Conservation (phyloP, 2,888 invertebrate genomes). For the Acleris emargana region DNA sequence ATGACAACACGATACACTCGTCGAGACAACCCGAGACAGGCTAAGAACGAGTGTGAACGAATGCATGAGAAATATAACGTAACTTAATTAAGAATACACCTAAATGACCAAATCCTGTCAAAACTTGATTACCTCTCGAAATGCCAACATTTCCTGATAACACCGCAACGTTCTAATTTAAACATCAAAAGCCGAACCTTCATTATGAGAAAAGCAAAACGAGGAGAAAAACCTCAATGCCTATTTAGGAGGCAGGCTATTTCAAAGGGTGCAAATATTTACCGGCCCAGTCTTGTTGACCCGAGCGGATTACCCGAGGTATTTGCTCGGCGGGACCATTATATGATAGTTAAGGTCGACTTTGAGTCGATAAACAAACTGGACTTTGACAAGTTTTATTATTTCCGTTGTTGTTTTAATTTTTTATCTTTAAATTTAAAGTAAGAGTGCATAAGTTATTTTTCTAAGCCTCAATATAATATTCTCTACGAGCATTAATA, state of each 20-base stretch:
- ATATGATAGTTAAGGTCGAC: slow-evolving; percentile 1
- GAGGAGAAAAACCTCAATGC: slow-evolving; percentile 27
- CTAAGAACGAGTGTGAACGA: too few relatives aligned
- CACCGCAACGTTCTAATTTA: slow-evolving; percentile 10
- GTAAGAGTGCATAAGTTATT: too few relatives aligned
- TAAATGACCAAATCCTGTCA: neutral
- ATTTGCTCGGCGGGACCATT: slow-evolving; percentile 22
- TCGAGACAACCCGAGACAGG: too few relatives aligned
- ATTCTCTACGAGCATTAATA: too few relatives aligned
- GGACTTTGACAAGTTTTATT: too few relatives aligned
- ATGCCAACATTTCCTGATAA: slow-evolving; percentile 2
- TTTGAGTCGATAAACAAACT: neutral
- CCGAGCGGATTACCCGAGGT: slow-evolving; percentile 21
- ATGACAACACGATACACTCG: too few relatives aligned
- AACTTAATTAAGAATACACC: neutral
- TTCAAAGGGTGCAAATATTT: slow-evolving; percentile 35
- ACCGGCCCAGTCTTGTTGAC: slow-evolving; percentile 24
- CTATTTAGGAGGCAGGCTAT: slow-evolving; percentile 23
- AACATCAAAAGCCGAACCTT: slow-evolving; percentile 25
- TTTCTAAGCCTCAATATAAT: too few relatives aligned
- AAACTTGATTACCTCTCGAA: neutral
- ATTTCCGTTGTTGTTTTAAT: too few relatives aligned
- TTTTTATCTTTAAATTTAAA: too few relatives aligned
- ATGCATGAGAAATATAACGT: too few relatives aligned
- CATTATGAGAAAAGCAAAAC: slow-evolving; percentile 16